A percentile compares a stretch with the other conserved stretches of the same genome.
Conservation (phyloP, 1,140 invertebrate genomes). For the Pemphigus obesinymphae region DNA sequence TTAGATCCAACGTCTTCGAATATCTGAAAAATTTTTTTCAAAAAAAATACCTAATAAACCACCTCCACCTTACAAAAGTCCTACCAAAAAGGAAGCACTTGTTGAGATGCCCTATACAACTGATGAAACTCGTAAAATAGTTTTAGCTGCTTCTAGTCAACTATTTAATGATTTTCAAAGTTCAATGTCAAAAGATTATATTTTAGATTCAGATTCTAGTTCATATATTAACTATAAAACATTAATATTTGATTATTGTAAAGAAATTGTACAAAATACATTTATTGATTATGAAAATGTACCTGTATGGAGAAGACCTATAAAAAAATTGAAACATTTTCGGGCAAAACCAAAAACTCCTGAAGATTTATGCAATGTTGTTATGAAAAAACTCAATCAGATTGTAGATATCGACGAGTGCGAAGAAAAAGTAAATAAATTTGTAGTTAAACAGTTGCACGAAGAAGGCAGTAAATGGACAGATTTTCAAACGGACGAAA, state of each 20-base stretch:
- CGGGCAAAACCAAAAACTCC: not conserved
- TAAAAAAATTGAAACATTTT: not conserved
- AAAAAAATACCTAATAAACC: slow-evolving; percentile 29
- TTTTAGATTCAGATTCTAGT: not conserved
- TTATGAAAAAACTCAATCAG: not conserved
- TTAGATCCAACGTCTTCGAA: slow-evolving; percentile 4
- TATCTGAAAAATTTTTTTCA: not conserved
- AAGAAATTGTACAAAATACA: not conserved
- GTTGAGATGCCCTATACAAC: not conserved
- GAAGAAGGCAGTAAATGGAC: slow-evolving; percentile 13
- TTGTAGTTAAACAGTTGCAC: slow-evolving; percentile 1
- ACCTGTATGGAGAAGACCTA: slow-evolving; percentile 11
- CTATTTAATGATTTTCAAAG: not conserved
- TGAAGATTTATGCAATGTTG: not conserved
- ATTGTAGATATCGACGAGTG: not conserved
- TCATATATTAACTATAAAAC: not conserved
- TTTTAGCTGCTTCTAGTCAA: not conserved
- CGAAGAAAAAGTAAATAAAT: slow-evolving; percentile 27
- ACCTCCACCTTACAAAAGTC: slow-evolving; percentile 18
- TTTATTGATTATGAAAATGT: not conserved
- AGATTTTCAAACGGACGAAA: slow-evolving; percentile 6
- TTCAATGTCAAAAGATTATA: not conserved
- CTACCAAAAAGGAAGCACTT: not conserved
- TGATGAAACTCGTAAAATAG: not conserved
- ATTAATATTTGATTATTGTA: slow-evolving; percentile 27